A percentile compares a stretch with the other conserved stretches of the same genome.
Conservation (phyloP, 2,113 vertebrate genomes). For the Syngnathus typhle region DNA sequence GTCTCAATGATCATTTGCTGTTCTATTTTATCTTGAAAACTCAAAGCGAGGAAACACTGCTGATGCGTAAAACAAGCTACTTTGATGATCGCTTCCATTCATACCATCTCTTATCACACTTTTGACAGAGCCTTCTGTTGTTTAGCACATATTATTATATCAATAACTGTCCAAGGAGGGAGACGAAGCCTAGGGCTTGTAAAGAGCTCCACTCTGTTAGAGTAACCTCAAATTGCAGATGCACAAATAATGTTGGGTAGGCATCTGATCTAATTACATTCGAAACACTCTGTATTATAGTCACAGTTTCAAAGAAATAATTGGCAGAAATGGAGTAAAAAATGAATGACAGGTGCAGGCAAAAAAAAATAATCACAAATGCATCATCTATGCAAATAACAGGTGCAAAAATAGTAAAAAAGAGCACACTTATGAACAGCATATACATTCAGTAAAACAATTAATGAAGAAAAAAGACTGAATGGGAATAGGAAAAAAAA, state of each 20-base stretch:
- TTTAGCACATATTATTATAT: too few species aligned
- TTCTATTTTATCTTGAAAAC: neutral
- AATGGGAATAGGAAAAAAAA: neutral
- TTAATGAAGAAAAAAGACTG: neutral
- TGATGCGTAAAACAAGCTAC: conserved; percentile 39
- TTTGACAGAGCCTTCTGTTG: conserved; percentile 18
- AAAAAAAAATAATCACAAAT: neutral
- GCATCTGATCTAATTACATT: conserved; percentile 6
- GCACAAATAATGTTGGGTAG: conserved; percentile 18
- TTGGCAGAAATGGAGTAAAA: neutral
- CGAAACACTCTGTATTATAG: neutral
- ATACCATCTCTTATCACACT: conserved; percentile 59
- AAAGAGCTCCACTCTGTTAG: too few species aligned
- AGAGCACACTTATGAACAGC: neutral
- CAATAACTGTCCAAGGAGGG: too few species aligned
- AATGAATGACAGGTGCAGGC: neutral
- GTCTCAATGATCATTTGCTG: neutral
- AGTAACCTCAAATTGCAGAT: conserved; percentile 31
- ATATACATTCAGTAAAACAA: neutral
- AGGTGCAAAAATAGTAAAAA: neutral
- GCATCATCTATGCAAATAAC: neutral
- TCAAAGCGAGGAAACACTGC: conserved; percentile 37
- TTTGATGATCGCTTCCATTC: conserved; percentile 48
- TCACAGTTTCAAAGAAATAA: neutral
- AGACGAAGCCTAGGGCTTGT: too few species aligned